Percentiles rank a stretch among this genome's conserved stretches.
These are phyloP conservation scores for Alligator sinensis DNA, from an alignment of 2,113 vertebrate genomes.

Conservation along the genomic window DNA sequence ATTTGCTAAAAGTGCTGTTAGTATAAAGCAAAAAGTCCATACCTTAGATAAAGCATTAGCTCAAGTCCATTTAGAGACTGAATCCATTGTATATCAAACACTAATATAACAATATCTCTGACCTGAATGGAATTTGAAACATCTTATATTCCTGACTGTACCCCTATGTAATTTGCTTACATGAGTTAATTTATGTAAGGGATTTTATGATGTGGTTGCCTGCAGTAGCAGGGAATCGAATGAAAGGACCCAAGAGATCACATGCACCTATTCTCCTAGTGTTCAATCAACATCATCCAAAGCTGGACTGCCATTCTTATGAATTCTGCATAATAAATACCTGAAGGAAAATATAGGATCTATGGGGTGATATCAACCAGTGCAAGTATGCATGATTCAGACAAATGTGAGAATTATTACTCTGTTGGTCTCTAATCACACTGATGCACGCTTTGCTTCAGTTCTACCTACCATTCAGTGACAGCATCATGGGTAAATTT, in stretches of 20 bases:
- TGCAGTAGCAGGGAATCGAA: not conserved
- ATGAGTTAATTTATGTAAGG: not conserved
- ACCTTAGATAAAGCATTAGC: not conserved
- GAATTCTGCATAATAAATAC: not conserved
- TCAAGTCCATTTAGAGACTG: not conserved
- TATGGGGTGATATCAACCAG: fast-evolving
- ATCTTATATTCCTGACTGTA: not conserved
- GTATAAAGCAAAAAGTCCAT: not conserved
- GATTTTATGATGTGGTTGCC: not conserved
- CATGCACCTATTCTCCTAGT: not conserved
- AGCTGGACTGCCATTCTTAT: no score
- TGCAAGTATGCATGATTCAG: not conserved
- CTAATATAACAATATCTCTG: not conserved
- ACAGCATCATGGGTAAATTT: not conserved
- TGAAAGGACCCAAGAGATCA: not conserved
- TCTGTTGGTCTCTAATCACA: not conserved
- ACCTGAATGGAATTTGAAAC: not conserved
- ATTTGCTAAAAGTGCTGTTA: not conserved
- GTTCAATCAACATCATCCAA: not conserved
- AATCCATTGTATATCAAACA: not conserved
- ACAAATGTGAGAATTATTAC: not conserved
- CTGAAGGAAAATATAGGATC: not conserved
- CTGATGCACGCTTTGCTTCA: not conserved
- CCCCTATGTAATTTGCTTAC: not conserved
- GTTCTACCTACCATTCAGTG: not conserved